A percentile compares a stretch with the other conserved stretches of the same genome.
These are phyloP conservation scores for Eulithis testata DNA, from an alignment of 2,888 invertebrate species.

Conservation along the genomic window DNA sequence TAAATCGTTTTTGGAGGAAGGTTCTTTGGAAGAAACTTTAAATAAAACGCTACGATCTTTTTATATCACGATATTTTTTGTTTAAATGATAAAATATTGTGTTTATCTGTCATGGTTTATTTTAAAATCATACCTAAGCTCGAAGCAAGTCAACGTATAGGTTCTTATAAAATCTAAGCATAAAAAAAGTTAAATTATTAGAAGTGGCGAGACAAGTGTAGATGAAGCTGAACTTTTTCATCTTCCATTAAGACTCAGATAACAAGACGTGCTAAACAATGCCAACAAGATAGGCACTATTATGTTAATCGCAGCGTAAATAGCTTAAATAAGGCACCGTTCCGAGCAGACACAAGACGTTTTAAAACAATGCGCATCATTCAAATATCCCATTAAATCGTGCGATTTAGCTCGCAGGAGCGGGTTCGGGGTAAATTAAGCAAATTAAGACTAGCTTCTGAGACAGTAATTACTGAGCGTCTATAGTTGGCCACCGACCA, in stretches of 20 bases:
- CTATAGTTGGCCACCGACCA: constrained; percentile 77
- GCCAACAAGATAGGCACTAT: constrained; percentile 39
- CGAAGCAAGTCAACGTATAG: too few species aligned
- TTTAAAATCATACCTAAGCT: too few species aligned
- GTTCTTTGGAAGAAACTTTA: too few species aligned
- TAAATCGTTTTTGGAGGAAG: constrained; percentile 2
- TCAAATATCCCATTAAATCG: constrained; percentile 79
- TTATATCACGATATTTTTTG: too few species aligned
- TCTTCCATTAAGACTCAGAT: constrained; percentile 15
- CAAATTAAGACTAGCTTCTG: constrained; percentile 80
- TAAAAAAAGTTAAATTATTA: too few species aligned
- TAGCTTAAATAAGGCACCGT: constrained; percentile 54
- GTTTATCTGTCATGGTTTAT: too few species aligned
- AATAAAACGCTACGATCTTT: too few species aligned
- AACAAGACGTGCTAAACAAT: constrained; percentile 35
- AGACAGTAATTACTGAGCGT: constrained; percentile 78
- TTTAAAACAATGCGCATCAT: constrained; percentile 78
- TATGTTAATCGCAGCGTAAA: constrained; percentile 42
- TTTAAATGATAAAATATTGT: too few species aligned
- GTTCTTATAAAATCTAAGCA: too few species aligned
- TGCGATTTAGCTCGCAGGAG: constrained; percentile 72
- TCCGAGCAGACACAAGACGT: constrained; percentile 66
- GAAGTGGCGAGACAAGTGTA: not conserved
- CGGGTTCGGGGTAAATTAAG: constrained; percentile 77
- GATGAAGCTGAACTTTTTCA: constrained; percentile 26